phyloP scores from a whole-genome alignment of 2,797 vertebrate species.

The Ctenochaetus hawaiiensis region DNA sequence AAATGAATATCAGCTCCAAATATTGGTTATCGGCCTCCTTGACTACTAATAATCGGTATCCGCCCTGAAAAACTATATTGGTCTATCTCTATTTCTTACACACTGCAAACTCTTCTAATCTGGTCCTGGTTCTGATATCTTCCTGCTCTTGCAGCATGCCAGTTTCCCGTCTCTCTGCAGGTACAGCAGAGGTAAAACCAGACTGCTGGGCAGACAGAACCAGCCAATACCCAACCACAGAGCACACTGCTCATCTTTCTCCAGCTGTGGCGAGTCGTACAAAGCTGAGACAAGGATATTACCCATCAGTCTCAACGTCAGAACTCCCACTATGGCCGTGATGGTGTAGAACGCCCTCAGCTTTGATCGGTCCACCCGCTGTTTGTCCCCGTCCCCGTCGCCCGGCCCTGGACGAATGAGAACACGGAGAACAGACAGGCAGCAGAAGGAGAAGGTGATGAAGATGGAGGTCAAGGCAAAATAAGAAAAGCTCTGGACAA shows the following conservation, averaged over 20 bases:
- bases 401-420: constrained; percentile 39
- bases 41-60: too few relatives aligned
- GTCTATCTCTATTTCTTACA: too few relatives aligned
- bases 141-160: background rate
- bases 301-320: background rate
- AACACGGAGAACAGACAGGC: constrained; percentile 31
- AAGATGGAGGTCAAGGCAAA: too few relatives aligned
- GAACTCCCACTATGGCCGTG: background rate
- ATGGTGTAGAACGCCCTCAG: constrained; percentile 35
- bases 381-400: background rate
- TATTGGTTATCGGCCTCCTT: too few relatives aligned
- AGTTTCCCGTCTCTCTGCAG: constrained; percentile 35
- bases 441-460: constrained; percentile 20
- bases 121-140: background rate
- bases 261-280: too few relatives aligned
- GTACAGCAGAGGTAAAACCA: constrained; percentile 51
- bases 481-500: background rate
- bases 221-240: background rate
- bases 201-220: constrained; percentile 36
- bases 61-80: too few relatives aligned
- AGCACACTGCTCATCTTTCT: background rate
- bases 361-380: constrained; percentile 32
- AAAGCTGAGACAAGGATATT: background rate
- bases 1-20: too few relatives aligned
- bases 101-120: too few relatives aligned